Conservation (phyloP, 2,113 vertebrate species). For the Thermophis baileyi region DNA sequence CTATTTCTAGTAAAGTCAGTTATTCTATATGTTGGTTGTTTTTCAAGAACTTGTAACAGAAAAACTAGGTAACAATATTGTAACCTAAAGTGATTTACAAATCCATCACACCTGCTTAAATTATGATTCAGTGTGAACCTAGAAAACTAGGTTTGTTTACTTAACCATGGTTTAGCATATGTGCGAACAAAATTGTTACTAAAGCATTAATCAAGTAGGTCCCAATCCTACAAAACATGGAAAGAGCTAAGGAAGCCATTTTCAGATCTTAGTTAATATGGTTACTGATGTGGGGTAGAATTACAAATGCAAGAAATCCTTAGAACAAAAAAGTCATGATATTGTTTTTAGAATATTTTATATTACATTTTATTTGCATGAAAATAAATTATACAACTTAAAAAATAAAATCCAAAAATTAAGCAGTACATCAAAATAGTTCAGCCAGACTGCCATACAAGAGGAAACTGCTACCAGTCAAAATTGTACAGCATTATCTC, state of each 20-base stretch:
- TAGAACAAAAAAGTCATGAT: conserved; percentile 50
- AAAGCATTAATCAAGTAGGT: neutral
- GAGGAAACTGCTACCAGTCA: conserved; percentile 79
- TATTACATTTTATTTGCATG: conserved; percentile 88
- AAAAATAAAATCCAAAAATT: conserved; percentile 82
- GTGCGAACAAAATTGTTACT: neutral
- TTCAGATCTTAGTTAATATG: neutral
- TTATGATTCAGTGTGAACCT: neutral
- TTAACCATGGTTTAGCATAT: neutral
- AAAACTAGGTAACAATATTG: neutral
- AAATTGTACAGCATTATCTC: conserved; percentile 72
- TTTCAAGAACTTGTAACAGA: no score
- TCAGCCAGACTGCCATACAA: conserved; percentile 77
- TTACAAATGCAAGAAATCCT: neutral
- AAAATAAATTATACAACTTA: conserved; percentile 94
- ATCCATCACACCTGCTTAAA: neutral
- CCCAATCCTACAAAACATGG: neutral
- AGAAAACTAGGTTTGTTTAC: neutral
- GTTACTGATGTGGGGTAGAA: neutral
- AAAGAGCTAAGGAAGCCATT: neutral
- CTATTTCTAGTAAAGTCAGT: no score
- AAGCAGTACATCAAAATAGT: conserved; percentile 85
- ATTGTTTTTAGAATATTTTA: conserved; percentile 67
- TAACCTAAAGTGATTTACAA: neutral
- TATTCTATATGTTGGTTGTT: neutral